These are phyloP conservation scores for Xanthorhoe spadicearia DNA, from an alignment of 2,888 invertebrate species.

Conservation along the genomic window DNA sequence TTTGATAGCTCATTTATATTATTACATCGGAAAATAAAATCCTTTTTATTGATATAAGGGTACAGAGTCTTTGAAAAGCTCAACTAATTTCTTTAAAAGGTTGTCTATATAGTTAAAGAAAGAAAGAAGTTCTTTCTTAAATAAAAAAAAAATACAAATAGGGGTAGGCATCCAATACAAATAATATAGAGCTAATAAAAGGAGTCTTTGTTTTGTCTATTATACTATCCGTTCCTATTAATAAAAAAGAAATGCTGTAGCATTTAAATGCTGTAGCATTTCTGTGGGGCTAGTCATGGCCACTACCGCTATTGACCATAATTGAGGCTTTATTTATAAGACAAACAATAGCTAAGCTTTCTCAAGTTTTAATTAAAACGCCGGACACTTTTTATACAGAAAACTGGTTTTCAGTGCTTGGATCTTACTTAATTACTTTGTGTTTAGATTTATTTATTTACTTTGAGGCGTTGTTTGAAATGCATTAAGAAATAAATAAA, in stretches of 20 bases:
- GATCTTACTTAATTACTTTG: no score
- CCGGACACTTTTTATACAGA: slow-evolving; percentile 4
- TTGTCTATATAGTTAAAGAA: neutral
- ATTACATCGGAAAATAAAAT: slow-evolving; percentile 38
- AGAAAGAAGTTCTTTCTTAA: no score
- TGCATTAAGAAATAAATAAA: no score
- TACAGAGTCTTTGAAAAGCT: slow-evolving; percentile 3
- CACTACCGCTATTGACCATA: slow-evolving; percentile 20
- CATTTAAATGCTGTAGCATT: no score
- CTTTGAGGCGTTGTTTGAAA: no score
- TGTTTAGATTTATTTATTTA: no score
- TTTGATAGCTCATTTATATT: slow-evolving; percentile 45
- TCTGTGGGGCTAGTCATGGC: neutral
- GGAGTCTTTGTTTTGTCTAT: no score
- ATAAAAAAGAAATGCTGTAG: no score
- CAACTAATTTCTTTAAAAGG: neutral
- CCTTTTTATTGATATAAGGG: slow-evolving; percentile 35
- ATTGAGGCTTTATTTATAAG: slow-evolving; percentile 16
- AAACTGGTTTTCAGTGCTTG: slow-evolving; percentile 3
- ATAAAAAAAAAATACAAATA: no score
- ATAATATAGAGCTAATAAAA: no score
- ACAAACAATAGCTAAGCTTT: slow-evolving; percentile 31
- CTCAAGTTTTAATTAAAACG: slow-evolving; percentile 35
- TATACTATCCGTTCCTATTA: no score
- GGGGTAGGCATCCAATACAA: no score